Evolutionary conservation across 1,140 invertebrate species (phyloP).

Genomic region (Galleria mellonella): DNA sequence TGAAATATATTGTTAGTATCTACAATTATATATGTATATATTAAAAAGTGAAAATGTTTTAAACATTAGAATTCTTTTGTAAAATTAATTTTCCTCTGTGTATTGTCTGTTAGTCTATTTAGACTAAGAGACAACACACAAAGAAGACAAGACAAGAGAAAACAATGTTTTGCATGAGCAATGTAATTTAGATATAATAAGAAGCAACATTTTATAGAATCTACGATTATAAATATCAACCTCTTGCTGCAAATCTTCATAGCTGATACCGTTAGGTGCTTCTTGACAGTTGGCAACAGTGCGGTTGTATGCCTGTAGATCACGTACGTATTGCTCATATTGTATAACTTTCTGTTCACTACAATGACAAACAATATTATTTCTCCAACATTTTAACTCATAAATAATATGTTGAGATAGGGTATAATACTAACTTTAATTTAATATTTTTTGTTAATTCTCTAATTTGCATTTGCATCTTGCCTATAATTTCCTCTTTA

Average conservation of each 20-base stretch:
- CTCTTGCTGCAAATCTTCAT: conserved; percentile 59
- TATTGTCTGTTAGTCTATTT: neutral
- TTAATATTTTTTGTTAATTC: conserved; percentile 58
- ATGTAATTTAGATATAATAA: too few species aligned
- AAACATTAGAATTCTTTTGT: neutral
- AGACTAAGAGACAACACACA: too few species aligned
- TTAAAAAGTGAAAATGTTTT: neutral
- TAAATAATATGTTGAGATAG: conserved; percentile 4
- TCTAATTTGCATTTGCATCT: conserved; percentile 60
- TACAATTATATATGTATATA: neutral
- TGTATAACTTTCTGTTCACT: conserved; percentile 64
- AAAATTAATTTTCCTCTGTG: neutral
- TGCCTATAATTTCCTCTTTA: conserved; percentile 58
- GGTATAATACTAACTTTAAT: conserved; percentile 40
- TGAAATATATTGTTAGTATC: conserved; percentile 13
- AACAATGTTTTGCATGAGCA: too few species aligned
- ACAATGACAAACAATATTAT: conserved; percentile 11
- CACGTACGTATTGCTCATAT: conserved; percentile 55
- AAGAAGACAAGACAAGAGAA: too few species aligned
- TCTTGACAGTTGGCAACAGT: conserved; percentile 39
- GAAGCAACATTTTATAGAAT: too few species aligned
- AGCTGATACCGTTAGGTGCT: conserved; percentile 31
- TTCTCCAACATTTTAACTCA: neutral
- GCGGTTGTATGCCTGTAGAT: conserved; percentile 42
- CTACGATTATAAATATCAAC: too few species aligned